These are phyloP conservation scores for Archegozetes longisetosus DNA, from an alignment of 1,140 invertebrate genomes.

Conservation along the genomic window DNA sequence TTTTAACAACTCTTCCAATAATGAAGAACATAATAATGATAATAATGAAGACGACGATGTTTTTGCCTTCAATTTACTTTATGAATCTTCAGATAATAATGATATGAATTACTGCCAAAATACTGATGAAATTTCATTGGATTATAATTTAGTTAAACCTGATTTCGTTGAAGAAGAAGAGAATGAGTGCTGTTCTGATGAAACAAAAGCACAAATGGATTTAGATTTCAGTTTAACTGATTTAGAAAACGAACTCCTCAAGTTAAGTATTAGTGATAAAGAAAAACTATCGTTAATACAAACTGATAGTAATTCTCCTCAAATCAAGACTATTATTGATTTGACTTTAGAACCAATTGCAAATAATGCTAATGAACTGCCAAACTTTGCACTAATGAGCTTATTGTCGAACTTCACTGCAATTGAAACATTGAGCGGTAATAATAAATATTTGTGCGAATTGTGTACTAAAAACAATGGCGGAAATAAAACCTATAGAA, in stretches of 20 bases:
- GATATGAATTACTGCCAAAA: too few species aligned
- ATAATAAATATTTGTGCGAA: conserved; percentile 82
- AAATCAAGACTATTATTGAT: not conserved
- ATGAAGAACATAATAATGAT: not conserved
- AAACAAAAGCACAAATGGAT: not conserved
- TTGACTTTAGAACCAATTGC: not conserved
- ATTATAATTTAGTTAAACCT: too few species aligned
- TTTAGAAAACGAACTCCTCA: not conserved
- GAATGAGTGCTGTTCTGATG: not conserved
- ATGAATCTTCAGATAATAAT: not conserved
- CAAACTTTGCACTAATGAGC: not conserved
- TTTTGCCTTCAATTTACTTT: not conserved
- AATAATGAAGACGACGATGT: not conserved
- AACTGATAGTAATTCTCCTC: not conserved
- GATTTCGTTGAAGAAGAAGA: conserved; percentile 6
- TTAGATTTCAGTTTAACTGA: not conserved
- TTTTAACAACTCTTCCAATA: not conserved
- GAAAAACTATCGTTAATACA: not conserved
- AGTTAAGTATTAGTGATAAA: not conserved
- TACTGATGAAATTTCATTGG: too few species aligned
- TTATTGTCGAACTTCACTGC: conserved; percentile 71
- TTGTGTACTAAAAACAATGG: conserved; percentile 42
- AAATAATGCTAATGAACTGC: not conserved
- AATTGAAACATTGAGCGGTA: conserved; percentile 67
- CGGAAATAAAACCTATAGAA: conserved; percentile 52